Evolutionary conservation across 2,888 invertebrate species (phyloP), one percentile per base, ranked within the genome.

Genomic region (Amiota mariae): DNA sequence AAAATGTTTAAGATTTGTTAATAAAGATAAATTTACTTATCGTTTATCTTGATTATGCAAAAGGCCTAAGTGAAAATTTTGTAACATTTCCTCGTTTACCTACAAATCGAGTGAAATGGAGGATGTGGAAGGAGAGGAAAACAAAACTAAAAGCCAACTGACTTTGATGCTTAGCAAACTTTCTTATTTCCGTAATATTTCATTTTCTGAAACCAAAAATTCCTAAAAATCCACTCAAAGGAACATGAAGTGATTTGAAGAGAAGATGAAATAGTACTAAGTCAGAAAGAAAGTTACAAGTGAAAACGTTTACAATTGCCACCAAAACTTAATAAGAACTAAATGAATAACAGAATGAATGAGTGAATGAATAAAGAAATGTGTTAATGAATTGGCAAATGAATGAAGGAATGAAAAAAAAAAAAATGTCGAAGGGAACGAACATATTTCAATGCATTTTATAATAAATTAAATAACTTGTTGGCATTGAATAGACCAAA

Each of bases 1-100:
- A 77, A 74, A 77, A 84, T 80, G 84, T 84, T 82, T 77, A 84
- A 82, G 82, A 82, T 81, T 84, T 82, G 84, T 82, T 82, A 82
- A 82, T 82, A 82, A 84, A 82, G 82, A 82, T 82, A 82, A 82
- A 82, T 82, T 82, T 84, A 84, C 82, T 82, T 82, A 82, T 82
- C 82, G 82, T 82, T 82, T 82, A 82, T 82, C 82, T 82, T 82
- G 82, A 82, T 82, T 82, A 82, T 82, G 82, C 80, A 81, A 84
- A 82, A 81, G 77, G 84, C 84, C 82, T 84, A 82, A 82, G 84
- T 82, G 84, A 82, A 82, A 84, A 82, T 79, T 36, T 84, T 84
- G 80, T 78, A 8, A 24, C 15, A 36, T 36, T 36, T 2, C 36
- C 66, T 66, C 46, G 18, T 48, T 66, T 66, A 66, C 11, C 66